Percentiles rank a stretch among this genome's conserved stretches.
phyloP scores from a whole-genome alignment of 1,140 invertebrate species.

The Drosophila nigrodunni region DNA sequence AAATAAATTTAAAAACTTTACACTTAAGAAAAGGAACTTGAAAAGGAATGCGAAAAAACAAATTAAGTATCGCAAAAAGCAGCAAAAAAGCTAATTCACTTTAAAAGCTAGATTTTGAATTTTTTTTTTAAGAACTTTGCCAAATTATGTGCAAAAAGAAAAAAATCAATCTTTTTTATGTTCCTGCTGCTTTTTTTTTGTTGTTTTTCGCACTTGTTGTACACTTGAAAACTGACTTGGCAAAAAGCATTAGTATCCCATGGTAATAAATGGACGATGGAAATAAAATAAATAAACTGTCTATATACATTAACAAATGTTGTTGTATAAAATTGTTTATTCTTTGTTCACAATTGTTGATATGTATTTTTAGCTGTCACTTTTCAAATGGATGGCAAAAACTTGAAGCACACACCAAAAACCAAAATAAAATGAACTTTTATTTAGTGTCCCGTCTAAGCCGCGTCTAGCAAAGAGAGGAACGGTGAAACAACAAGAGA shows the following conservation, averaged over 20 bases:
- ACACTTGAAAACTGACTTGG: conserved; percentile 32
- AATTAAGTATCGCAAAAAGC: too few relatives aligned
- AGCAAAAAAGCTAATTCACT: too few relatives aligned
- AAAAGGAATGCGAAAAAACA: too few relatives aligned
- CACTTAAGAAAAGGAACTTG: too few relatives aligned
- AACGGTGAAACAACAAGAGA: background rate
- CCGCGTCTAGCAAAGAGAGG: conserved; percentile 22
- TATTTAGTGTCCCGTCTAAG: conserved; percentile 21
- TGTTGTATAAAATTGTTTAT: conserved; percentile 34
- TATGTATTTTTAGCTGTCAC: conserved; percentile 38
- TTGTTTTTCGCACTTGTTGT: conserved; percentile 16
- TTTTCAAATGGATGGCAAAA: conserved; percentile 43
- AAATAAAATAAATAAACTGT: conserved; percentile 1
- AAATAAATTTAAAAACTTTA: too few relatives aligned
- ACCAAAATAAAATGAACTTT: conserved; percentile 26
- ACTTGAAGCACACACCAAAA: conserved; percentile 10
- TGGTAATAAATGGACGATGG: background rate
- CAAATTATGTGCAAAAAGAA: background rate
- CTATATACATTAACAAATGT: conserved; percentile 14
- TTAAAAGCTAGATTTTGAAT: background rate
- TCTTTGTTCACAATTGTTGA: conserved; percentile 50
- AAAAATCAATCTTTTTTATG: background rate
- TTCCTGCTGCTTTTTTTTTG: conserved; percentile 9
- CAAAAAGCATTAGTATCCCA: conserved; percentile 26
- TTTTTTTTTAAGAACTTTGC: background rate